phyloP scores from a whole-genome alignment of 2,113 vertebrate genomes.

The Pollachius pollachius region DNA sequence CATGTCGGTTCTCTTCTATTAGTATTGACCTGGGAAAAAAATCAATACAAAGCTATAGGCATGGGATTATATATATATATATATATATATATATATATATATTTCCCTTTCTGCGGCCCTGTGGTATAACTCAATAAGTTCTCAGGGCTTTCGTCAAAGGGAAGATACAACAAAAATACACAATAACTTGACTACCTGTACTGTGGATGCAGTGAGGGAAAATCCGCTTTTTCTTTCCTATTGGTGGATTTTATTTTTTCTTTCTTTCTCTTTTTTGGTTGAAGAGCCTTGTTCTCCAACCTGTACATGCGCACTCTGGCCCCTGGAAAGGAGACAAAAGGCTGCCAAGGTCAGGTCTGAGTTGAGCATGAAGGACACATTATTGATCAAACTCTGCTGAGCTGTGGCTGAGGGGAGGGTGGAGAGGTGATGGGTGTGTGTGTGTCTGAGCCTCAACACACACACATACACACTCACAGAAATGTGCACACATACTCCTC shows the following conservation, averaged over 20 bases:
- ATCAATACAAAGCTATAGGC: conserved; percentile 31
- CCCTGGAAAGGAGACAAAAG: conserved; percentile 75
- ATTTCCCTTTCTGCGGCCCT: conserved; percentile 42
- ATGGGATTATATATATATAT: conserved; percentile 41
- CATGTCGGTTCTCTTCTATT: too few species aligned
- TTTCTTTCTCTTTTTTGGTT: conserved; percentile 30
- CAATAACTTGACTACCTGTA: conserved; percentile 17
- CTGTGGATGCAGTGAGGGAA: conserved; percentile 38
- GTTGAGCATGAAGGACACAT: conserved; percentile 75
- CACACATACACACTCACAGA: conserved; percentile 24
- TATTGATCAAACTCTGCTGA: conserved; percentile 77
- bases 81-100: conserved; percentile 48
- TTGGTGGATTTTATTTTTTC: not conserved
- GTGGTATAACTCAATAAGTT: conserved; percentile 40
- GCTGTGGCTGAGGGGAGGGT: conserved; percentile 65
- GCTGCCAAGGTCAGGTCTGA: conserved; percentile 77
- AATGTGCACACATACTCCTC: conserved; percentile 31
- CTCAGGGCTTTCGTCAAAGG: not conserved
- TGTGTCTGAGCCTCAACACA: conserved; percentile 45
- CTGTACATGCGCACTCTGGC: conserved; percentile 73
- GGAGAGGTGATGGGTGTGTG: not conserved
- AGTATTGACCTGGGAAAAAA: conserved; percentile 9
- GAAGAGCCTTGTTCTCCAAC: conserved; percentile 66
- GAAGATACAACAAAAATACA: not conserved
- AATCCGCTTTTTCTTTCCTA: conserved; percentile 16